phyloP scores from a whole-genome alignment of 2,113 vertebrate species.

The Rhinopomastus cyanomelas region DNA sequence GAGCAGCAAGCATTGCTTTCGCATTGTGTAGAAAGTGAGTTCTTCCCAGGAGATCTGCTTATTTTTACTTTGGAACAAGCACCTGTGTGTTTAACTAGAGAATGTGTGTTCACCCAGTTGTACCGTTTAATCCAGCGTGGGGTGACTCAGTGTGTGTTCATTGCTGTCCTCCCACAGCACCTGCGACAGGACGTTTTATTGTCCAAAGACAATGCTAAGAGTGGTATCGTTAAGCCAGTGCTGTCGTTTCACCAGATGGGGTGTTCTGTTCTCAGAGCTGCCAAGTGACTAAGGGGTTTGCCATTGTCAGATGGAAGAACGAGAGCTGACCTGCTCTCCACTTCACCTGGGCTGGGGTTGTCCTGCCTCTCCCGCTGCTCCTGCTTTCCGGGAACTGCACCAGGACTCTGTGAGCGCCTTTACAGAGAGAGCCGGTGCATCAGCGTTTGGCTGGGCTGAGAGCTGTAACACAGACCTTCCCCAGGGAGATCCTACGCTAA shows the following conservation, averaged over 20 bases:
- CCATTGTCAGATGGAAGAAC: background rate
- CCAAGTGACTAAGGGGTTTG: background rate
- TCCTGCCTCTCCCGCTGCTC: background rate
- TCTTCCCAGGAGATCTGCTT: background rate
- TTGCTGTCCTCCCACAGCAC: background rate
- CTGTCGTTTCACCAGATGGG: background rate
- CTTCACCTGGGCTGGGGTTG: accelerated
- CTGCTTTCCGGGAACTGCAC: background rate
- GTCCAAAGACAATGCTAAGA: constrained; percentile 37
- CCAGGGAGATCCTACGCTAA: background rate
- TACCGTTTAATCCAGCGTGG: background rate
- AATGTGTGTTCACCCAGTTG: constrained; percentile 10
- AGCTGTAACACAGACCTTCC: background rate
- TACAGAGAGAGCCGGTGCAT: background rate
- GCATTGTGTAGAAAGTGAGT: background rate
- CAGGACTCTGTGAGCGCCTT: background rate
- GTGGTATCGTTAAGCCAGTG: background rate
- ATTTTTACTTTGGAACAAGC: background rate
- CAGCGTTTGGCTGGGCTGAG: accelerated
- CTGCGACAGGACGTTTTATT: background rate
- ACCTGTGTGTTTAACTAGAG: background rate
- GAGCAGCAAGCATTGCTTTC: background rate
- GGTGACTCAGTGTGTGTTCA: constrained; percentile 35
- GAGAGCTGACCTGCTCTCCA: background rate
- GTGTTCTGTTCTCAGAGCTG: constrained; percentile 1